phyloP scores from a whole-genome alignment of 2,888 invertebrate species.

The Thymelicus acteon region DNA sequence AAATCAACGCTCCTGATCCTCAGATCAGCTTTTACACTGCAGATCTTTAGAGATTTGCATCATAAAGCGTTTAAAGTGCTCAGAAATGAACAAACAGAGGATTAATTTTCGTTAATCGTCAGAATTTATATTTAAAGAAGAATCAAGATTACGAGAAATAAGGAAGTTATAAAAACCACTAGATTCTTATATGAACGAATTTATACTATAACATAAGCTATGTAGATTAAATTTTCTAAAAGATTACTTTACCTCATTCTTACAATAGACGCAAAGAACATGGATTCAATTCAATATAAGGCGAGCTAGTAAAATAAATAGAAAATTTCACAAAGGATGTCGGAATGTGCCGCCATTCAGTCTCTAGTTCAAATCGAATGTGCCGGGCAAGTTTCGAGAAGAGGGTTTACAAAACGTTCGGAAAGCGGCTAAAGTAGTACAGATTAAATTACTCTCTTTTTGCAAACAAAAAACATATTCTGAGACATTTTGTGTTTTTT shows the following conservation, averaged over 20 bases:
- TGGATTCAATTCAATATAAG: slow-evolving; percentile 74
- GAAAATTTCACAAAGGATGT: slow-evolving; percentile 72
- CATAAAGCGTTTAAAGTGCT: neutral
- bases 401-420: slow-evolving; percentile 71
- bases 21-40: neutral
- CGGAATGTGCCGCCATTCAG: slow-evolving; percentile 76
- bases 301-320: slow-evolving; percentile 75
- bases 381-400: slow-evolving; percentile 73
- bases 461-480: slow-evolving; percentile 55
- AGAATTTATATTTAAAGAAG: neutral
- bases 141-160: neutral
- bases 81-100: neutral
- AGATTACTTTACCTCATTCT: slow-evolving; percentile 37
- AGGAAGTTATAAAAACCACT: too few relatives aligned
- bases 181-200: neutral
- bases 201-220: neutral
- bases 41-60: neutral
- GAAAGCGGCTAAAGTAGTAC: slow-evolving; percentile 58
- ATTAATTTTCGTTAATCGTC: neutral
- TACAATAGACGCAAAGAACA: slow-evolving; percentile 39
- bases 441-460: slow-evolving; percentile 73
- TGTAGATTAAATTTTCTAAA: slow-evolving; percentile 19
- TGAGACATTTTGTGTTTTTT: neutral
- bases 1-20: too few relatives aligned
- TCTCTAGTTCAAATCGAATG: slow-evolving; percentile 79